phyloP scores from a whole-genome alignment of 35 echinoderm and acorn worm species.

The Nesometra sesokonis region DNA sequence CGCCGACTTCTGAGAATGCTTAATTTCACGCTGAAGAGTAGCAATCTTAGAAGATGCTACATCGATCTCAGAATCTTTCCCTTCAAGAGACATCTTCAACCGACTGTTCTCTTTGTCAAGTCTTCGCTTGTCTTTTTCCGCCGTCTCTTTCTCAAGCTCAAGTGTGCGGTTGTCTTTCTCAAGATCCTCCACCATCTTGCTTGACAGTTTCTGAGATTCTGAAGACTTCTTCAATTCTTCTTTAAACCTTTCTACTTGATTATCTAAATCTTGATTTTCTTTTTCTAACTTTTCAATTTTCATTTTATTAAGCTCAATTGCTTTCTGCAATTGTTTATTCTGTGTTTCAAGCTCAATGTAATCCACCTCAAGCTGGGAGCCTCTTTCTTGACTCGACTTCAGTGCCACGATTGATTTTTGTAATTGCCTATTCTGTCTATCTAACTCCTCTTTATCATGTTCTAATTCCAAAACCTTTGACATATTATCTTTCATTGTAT shows the following conservation, averaged over 20 bases:
- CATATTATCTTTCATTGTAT: conserved; percentile 52
- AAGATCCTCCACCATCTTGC: conserved; percentile 69
- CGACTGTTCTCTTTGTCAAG: conserved; percentile 86
- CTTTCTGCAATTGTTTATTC: conserved; percentile 64
- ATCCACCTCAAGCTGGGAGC: conserved; percentile 81
- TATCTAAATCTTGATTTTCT: conserved; percentile 84
- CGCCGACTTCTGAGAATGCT: conserved; percentile 57
- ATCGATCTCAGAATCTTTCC: conserved; percentile 59
- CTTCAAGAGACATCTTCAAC: conserved; percentile 59
- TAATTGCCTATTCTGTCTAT: conserved; percentile 77
- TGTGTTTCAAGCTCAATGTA: conserved; percentile 74
- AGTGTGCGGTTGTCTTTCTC: conserved; percentile 60
- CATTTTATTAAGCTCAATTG: conserved; percentile 40
- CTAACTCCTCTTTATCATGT: conserved; percentile 80
- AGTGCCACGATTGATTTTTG: conserved; percentile 69
- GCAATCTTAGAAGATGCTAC: conserved; percentile 64
- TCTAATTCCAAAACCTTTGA: conserved; percentile 63
- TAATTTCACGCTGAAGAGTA: conserved; percentile 60
- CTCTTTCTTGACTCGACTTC: conserved; percentile 66
- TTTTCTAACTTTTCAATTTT: conserved; percentile 67
- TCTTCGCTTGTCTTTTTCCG: conserved; percentile 49
- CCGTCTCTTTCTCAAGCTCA: conserved; percentile 44
- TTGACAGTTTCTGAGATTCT: conserved; percentile 56
- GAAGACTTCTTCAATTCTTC: conserved; percentile 38
- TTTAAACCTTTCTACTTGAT: conserved; percentile 51